Conservation (phyloP, 1,140 invertebrate species). For the Uloborus diversus region DNA sequence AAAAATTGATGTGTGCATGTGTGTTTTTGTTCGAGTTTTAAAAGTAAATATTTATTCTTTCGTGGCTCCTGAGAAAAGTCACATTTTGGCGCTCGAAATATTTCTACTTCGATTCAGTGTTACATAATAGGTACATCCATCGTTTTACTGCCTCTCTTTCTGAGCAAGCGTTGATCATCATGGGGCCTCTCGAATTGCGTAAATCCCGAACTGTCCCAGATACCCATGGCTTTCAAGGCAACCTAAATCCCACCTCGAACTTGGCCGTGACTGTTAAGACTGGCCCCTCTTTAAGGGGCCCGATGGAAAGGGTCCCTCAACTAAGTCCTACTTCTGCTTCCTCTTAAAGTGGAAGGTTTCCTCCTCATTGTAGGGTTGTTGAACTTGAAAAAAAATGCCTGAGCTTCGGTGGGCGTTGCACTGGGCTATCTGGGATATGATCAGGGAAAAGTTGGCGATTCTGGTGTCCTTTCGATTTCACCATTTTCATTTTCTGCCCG, state of each 20-base stretch:
- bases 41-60: too few species aligned
- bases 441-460: neutral
- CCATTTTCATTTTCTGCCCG: too few species aligned
- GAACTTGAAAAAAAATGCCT: constrained; percentile 32
- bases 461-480: neutral
- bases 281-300: neutral
- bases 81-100: too few species aligned
- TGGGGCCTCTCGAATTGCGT: too few species aligned
- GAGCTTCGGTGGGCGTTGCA: neutral
- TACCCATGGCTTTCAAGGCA: constrained; percentile 41
- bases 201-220: constrained; percentile 25
- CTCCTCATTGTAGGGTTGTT: constrained; percentile 8
- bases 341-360: neutral
- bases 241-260: constrained; percentile 40
- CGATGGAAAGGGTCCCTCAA: neutral
- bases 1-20: too few species aligned
- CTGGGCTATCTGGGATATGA: constrained; percentile 1
- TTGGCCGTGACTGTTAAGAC: constrained; percentile 11
- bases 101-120: too few species aligned
- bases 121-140: too few species aligned
- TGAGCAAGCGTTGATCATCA: too few species aligned
- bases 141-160: too few species aligned
- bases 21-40: too few species aligned
- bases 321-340: constrained; percentile 18
- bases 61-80: too few species aligned